Evolutionary conservation across 2,113 vertebrate genomes (phyloP).

Genomic region (Athene cunicularia): DNA sequence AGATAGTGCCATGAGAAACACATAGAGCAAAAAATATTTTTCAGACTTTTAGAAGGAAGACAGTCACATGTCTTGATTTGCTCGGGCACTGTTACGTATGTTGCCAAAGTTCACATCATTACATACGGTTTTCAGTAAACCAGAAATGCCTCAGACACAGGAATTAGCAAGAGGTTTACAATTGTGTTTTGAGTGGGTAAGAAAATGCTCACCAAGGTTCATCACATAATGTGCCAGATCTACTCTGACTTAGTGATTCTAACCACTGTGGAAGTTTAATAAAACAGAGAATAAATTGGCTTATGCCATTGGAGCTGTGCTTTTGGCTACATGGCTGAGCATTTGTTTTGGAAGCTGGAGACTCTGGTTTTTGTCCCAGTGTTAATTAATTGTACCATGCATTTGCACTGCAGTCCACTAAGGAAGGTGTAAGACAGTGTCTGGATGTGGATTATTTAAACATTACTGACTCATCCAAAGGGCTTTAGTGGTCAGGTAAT

Average conservation of each 20-base stretch:
- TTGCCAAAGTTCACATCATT: conserved; percentile 11
- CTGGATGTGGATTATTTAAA: conserved; percentile 42
- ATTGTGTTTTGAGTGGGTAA: background rate
- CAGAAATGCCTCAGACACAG: background rate
- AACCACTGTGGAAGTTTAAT: conserved; percentile 60
- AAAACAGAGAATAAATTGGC: conserved; percentile 58
- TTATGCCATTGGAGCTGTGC: conserved; percentile 47
- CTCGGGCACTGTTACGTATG: background rate
- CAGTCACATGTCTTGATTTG: background rate
- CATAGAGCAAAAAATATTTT: background rate
- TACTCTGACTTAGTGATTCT: conserved; percentile 46
- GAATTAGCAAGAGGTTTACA: background rate
- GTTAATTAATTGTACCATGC: conserved; percentile 67
- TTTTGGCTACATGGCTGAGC: conserved; percentile 57
- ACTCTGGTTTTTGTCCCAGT: conserved; percentile 61
- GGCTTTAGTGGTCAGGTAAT: conserved; percentile 40
- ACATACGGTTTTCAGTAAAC: background rate
- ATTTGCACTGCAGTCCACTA: conserved; percentile 7
- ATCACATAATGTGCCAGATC: conserved; percentile 16
- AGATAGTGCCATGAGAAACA: background rate
- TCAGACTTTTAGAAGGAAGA: background rate
- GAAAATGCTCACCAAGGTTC: conserved; percentile 10
- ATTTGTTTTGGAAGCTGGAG: conserved; percentile 69
- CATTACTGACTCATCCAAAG: background rate
- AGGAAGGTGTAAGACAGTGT: conserved; percentile 46